phyloP scores from a whole-genome alignment of 2,113 vertebrate genomes.

The Octodon degus region DNA sequence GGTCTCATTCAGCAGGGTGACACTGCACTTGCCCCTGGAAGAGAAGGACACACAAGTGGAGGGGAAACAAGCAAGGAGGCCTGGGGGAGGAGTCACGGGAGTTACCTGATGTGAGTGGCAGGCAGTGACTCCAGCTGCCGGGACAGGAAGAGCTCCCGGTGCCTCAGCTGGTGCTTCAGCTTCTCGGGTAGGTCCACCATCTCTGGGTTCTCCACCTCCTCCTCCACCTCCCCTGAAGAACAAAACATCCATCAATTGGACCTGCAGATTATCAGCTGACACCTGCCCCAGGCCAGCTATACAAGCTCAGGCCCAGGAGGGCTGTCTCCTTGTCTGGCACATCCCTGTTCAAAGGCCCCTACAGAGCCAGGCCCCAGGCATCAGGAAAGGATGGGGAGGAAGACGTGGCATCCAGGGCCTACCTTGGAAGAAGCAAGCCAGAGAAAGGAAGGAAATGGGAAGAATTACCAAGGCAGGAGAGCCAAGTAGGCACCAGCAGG shows the following conservation, averaged over 20 bases:
- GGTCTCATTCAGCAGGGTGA: constrained; percentile 97
- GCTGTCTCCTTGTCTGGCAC: not conserved
- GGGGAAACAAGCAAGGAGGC: not conserved
- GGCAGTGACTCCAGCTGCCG: constrained; percentile 97
- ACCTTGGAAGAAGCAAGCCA: not conserved
- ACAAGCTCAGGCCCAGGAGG: not conserved
- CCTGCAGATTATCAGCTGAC: too few species aligned
- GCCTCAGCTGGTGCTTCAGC: constrained; percentile 96
- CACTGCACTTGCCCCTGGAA: constrained; percentile 97
- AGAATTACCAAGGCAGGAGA: too few species aligned
- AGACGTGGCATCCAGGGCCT: not conserved
- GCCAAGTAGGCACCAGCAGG: not conserved
- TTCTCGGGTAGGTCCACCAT: constrained; percentile 96
- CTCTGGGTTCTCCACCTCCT: constrained; percentile 98
- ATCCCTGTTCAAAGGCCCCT: not conserved
- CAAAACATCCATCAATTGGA: not conserved
- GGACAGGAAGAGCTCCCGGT: constrained; percentile 96
- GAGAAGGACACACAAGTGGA: constrained; percentile 42
- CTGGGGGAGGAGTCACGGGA: not conserved
- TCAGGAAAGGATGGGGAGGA: not conserved
- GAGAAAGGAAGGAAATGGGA: not conserved
- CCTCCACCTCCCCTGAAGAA: constrained; percentile 94
- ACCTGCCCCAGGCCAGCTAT: not conserved
- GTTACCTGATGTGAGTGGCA: constrained; percentile 97
- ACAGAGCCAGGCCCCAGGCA: not conserved